A percentile compares a stretch with the other conserved stretches of the same genome.
Evolutionary conservation across 2,888 invertebrate species (phyloP).

Genomic region (Steinernema hermaphroditum): DNA sequence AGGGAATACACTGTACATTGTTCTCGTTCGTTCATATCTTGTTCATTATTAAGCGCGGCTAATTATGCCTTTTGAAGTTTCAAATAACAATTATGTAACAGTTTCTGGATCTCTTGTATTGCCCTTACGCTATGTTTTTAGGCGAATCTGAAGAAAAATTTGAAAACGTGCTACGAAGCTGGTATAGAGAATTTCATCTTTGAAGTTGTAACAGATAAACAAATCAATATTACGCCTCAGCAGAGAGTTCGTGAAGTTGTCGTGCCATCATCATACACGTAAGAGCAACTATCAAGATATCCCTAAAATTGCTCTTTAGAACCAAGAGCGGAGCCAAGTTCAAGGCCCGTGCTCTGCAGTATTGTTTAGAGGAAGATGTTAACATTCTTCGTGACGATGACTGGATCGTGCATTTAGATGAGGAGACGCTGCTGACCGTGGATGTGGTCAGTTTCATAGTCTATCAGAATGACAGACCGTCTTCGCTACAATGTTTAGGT

Average conservation of each 20-base stretch:
- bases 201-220: constrained; percentile 90
- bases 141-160: constrained; percentile 62
- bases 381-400: constrained; percentile 74
- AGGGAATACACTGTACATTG: neutral
- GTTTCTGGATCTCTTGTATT: no score
- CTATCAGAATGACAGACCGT: neutral
- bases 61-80: neutral
- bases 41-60: no score
- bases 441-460: constrained; percentile 75
- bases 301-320: constrained; percentile 66
- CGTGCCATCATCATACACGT: constrained; percentile 73
- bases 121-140: no score
- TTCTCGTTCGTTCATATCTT: no score
- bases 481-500: constrained; percentile 44
- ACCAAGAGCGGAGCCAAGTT: constrained; percentile 89
- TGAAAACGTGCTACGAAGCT: constrained; percentile 73
- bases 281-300: constrained; percentile 5
- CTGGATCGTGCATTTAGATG: constrained; percentile 90
- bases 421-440: constrained; percentile 90
- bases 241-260: constrained; percentile 78
- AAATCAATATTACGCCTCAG: constrained; percentile 70
- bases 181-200: constrained; percentile 92
- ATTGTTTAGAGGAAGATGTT: constrained; percentile 86
- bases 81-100: neutral
- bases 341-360: constrained; percentile 90